phyloP scores from a whole-genome alignment of 2,888 invertebrate genomes.

The Portevinia maculata region DNA sequence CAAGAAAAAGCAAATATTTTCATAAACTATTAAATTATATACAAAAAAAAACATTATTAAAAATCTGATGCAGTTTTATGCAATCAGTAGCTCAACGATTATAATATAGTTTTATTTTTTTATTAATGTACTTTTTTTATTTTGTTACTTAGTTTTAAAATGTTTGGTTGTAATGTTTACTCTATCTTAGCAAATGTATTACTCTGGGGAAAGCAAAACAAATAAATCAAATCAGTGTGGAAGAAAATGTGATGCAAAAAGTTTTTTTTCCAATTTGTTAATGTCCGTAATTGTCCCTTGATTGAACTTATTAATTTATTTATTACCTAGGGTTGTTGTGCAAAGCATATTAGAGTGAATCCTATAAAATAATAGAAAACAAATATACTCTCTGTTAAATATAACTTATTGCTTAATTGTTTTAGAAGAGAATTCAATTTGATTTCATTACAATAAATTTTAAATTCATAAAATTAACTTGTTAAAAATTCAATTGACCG shows the following conservation, averaged over 20 bases:
- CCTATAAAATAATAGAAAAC: not conserved
- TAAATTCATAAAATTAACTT: constrained; percentile 27
- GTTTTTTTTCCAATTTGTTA: constrained; percentile 19
- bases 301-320: not conserved
- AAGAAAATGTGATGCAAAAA: constrained; percentile 22
- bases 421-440: constrained; percentile 3
- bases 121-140: constrained; percentile 15
- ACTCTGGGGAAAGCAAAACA: constrained; percentile 9
- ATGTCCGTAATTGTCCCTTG: constrained; percentile 23
- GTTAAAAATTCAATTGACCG: constrained; percentile 35
- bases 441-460: constrained; percentile 48
- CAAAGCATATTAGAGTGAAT: constrained; percentile 25
- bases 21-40: constrained; percentile 72
- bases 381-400: constrained; percentile 30
- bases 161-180: constrained; percentile 10
- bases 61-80: constrained; percentile 75
- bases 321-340: constrained; percentile 32
- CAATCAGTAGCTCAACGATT: constrained; percentile 73
- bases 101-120: constrained; percentile 30
- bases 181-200: constrained; percentile 32
- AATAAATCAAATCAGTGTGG: constrained; percentile 9
- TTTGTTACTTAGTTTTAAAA: constrained; percentile 67
- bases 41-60: constrained; percentile 53
- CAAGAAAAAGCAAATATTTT: constrained; percentile 67
- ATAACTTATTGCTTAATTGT: constrained; percentile 18